Evolutionary conservation across 2,888 invertebrate species (phyloP), one percentile per base, ranked within the genome.

Genomic region (Rhagonycha fulva): DNA sequence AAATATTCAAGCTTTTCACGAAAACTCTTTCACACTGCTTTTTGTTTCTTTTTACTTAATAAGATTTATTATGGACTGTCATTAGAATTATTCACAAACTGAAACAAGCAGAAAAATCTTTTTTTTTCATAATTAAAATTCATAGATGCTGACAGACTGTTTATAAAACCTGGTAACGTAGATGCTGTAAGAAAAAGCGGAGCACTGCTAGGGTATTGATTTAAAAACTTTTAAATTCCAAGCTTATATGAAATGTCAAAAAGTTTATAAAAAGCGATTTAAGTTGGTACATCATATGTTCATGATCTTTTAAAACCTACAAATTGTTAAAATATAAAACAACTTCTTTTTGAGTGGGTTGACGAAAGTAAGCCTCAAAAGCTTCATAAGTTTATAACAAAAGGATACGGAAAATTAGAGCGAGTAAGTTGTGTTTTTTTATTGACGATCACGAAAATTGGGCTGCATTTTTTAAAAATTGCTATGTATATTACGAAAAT

Each of bases 141-240:
- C 83, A 82, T 81, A 81, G 79, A 76, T 76, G 79, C 80, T 80
- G 81, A 76, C 82, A 70, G 76, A 79, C 81, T 82, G 82, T 83
- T 82, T 82, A 83, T 81, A 82, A 82, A 82, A 81, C 76, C 81
- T 78, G 78, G 75, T 74, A 77, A 76, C 80, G 81, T 82, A 76
- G 78, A 77, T 79, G 74, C 74, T 68, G 71, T 69, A 76, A 77
- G 68, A 62, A 71, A n/a, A 77, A 78, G 75, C 76, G 77, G 78
- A 77, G 76, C 74, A 75, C 70, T 70, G 72, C 32, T 76, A 78
- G 75, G 75, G 82, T 83, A 84, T 84, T 82, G 83, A 84, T 82
- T 83, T 81, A 79, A 81, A 83, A 84, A 84, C 81, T 84, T 84
- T 81, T 79, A 82, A 83, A 84, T 82, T 82, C 83, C 79, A 67